phyloP scores from a whole-genome alignment of 2,888 invertebrate genomes.

The Lingula anatina region DNA sequence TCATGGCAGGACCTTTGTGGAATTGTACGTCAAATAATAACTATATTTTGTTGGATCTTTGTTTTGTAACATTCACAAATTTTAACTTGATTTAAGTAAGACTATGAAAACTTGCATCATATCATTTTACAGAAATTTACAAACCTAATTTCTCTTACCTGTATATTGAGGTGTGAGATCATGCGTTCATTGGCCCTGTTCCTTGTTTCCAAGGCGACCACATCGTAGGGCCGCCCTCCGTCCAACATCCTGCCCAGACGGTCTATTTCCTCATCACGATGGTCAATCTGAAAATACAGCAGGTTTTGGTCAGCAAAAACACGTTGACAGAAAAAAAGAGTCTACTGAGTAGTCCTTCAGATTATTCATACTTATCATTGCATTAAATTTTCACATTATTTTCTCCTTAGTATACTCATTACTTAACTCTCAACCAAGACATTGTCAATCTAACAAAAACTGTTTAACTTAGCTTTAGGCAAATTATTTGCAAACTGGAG shows the following conservation, averaged over 20 bases:
- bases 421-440: too few species aligned
- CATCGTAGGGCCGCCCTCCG: constrained; percentile 50
- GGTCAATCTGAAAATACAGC: too few species aligned
- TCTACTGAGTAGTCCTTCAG: too few species aligned
- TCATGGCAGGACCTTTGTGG: neutral
- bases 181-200: constrained; percentile 49
- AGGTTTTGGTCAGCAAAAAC: neutral
- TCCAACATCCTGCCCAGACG: constrained; percentile 47
- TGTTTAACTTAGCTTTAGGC: too few species aligned
- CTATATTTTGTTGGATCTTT: neutral
- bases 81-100: neutral
- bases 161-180: constrained; percentile 51
- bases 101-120: too few species aligned
- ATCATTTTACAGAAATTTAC: neutral
- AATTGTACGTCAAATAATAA: neutral
- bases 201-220: constrained; percentile 49
- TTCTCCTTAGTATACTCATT: too few species aligned
- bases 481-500: too few species aligned
- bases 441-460: too few species aligned
- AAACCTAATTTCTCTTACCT: constrained; percentile 24
- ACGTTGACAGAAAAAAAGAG: too few species aligned
- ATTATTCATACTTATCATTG: too few species aligned
- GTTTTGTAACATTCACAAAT: neutral
- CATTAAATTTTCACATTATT: too few species aligned
- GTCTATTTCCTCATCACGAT: constrained; percentile 50